phyloP scores from a whole-genome alignment of 2,113 vertebrate species.

The Eonycteris spelaea region DNA sequence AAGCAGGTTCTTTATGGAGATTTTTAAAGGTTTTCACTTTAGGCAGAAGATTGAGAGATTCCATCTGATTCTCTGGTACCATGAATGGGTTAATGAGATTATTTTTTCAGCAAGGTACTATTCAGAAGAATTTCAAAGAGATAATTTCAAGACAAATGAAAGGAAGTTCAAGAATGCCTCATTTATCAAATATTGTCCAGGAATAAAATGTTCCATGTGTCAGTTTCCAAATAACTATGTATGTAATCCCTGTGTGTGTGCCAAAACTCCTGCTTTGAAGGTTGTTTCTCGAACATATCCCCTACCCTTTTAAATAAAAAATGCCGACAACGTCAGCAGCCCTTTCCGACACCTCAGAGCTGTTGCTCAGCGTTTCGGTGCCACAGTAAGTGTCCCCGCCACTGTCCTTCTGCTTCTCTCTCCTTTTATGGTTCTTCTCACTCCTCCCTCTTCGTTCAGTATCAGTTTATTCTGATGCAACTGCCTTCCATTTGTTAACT shows the following conservation, averaged over 20 bases:
- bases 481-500: background rate
- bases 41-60: constrained; percentile 15
- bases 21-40: constrained; percentile 2
- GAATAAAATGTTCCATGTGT: background rate
- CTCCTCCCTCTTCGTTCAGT: background rate
- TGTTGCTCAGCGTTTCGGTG: background rate
- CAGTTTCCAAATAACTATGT: constrained; percentile 25
- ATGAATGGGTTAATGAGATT: background rate
- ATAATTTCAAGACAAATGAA: constrained; percentile 33
- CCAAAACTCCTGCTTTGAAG: background rate
- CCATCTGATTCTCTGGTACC: background rate
- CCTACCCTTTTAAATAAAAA: background rate
- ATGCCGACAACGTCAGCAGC: background rate
- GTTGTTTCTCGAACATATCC: background rate
- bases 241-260: background rate
- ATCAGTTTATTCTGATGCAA: background rate
- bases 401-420: background rate
- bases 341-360: background rate
- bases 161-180: constrained; percentile 11
- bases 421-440: background rate
- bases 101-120: constrained; percentile 19
- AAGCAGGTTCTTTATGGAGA: background rate
- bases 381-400: background rate
- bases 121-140: constrained; percentile 43
- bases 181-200: constrained; percentile 4